These are phyloP conservation scores for Willisornis vidua DNA, from an alignment of 2,113 vertebrate genomes.

Conservation along the genomic window DNA sequence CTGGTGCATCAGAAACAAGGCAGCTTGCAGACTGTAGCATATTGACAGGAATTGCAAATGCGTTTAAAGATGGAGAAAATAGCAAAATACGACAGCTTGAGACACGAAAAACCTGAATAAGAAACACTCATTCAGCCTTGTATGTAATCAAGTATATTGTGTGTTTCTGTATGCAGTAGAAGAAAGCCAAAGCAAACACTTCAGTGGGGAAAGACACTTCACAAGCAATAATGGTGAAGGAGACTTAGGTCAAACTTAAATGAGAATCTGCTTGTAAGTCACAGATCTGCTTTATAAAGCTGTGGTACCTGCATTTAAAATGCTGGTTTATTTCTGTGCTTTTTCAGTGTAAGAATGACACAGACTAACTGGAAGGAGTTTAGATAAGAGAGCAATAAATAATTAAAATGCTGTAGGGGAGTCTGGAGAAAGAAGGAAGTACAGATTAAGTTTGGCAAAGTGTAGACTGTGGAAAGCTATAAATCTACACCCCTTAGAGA, in stretches of 20 bases:
- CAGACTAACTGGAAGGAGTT: not conserved
- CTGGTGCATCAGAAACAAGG: not conserved
- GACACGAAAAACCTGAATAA: not conserved
- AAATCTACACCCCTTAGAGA: not conserved
- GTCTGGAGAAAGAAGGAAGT: not conserved
- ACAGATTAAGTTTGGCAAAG: conserved; percentile 1
- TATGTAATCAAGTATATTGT: not conserved
- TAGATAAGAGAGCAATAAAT: conserved; percentile 45
- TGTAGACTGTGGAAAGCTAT: not conserved
- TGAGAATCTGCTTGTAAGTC: not conserved
- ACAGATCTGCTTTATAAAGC: not conserved
- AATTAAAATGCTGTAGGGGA: not conserved
- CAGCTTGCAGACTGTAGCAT: not conserved
- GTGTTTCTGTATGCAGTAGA: not conserved
- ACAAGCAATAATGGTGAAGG: not conserved
- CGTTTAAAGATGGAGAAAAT: not conserved
- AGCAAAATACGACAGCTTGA: not conserved
- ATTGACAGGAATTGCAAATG: not conserved
- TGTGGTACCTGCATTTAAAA: not conserved
- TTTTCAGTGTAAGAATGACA: not conserved
- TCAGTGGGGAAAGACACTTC: not conserved
- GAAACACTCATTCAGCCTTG: not conserved
- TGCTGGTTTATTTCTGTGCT: not conserved
- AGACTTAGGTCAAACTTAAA: not conserved
- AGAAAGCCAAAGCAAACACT: not conserved